These are phyloP conservation scores for Corythornis madagascariensis DNA, from an alignment of 2,113 vertebrate genomes.

Conservation along the genomic window DNA sequence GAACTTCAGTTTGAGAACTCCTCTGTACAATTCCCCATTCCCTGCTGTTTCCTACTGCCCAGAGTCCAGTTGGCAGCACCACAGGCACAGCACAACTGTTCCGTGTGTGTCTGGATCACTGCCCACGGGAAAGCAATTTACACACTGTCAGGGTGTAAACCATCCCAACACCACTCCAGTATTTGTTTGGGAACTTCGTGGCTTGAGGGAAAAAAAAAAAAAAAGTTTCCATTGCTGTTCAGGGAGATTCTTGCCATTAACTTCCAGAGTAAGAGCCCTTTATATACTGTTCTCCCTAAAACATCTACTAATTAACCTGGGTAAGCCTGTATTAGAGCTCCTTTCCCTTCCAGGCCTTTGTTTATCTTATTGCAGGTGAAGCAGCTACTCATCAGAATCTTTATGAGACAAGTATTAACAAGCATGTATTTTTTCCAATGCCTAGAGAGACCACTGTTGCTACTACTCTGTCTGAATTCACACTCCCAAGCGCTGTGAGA, in stretches of 20 bases:
- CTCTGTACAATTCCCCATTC: not conserved
- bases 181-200: not conserved
- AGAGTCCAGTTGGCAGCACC: not conserved
- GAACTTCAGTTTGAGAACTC: not conserved
- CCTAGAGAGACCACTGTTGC: not conserved
- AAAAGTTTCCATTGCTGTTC: not conserved
- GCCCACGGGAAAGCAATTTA: not conserved
- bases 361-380: not conserved
- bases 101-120: not conserved
- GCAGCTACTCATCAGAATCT: not conserved
- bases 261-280: not conserved
- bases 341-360: not conserved
- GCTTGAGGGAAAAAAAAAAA: not conserved
- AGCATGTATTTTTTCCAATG: not conserved
- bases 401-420: not conserved
- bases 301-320: not conserved
- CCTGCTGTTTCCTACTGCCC: not conserved
- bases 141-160: rapidly evolving
- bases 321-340: not conserved
- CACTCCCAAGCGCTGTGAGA: not conserved
- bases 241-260: not conserved
- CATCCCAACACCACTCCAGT: not conserved
- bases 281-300: not conserved
- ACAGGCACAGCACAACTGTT: not conserved
- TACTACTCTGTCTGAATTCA: not conserved